These are phyloP conservation scores for Myotis pilosus DNA, from an alignment of 2,797 vertebrate genomes.

Conservation along the genomic window DNA sequence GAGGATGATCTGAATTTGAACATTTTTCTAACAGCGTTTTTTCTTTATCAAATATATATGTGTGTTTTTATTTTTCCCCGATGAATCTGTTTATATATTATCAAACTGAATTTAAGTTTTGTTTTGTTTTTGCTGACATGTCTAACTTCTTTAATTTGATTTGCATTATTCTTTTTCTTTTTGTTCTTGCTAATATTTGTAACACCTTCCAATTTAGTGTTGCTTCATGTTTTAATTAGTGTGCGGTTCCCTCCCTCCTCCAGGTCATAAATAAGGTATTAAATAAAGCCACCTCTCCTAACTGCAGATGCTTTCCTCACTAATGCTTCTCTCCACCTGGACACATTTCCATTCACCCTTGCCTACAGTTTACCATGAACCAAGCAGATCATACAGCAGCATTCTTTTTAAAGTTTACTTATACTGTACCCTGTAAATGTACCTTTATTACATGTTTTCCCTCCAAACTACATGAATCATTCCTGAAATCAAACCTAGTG, in stretches of 20 bases:
- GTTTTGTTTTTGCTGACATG: neutral
- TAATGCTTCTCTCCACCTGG: neutral
- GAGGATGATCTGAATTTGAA: neutral
- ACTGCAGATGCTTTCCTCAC: neutral
- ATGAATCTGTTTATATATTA: neutral
- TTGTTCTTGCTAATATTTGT: neutral
- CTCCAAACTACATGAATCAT: neutral
- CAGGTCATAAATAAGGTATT: neutral
- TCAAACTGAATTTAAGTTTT: slow-evolving; percentile 15
- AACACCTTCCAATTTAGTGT: slow-evolving; percentile 38
- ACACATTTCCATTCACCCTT: neutral
- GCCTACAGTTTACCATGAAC: neutral
- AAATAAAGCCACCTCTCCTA: neutral
- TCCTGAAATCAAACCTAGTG: slow-evolving; percentile 33
- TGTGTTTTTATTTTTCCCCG: neutral
- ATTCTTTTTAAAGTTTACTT: neutral
- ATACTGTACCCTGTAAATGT: neutral
- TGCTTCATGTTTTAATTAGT: slow-evolving; percentile 56
- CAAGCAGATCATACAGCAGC: neutral
- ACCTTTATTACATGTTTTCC: neutral
- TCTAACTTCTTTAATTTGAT: neutral
- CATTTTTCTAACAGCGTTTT: neutral
- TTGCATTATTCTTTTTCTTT: neutral
- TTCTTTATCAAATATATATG: neutral
- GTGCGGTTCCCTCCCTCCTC: slow-evolving; percentile 45